These are phyloP conservation scores for Lycocorax pyrrhopterus DNA, from an alignment of 2,113 vertebrate species.

Conservation along the genomic window DNA sequence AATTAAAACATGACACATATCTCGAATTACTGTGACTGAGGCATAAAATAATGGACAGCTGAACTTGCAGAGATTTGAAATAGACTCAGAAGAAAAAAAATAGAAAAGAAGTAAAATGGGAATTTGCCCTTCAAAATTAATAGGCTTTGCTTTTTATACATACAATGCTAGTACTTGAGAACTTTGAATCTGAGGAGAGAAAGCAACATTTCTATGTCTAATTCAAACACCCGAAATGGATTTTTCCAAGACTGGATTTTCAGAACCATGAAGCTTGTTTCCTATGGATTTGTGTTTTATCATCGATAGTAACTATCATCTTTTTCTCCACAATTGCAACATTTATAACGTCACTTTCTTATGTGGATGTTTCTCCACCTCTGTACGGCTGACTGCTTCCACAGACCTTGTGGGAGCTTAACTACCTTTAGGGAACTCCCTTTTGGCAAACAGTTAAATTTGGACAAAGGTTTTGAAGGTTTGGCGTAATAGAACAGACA, in stretches of 20 bases:
- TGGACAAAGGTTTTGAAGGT: conserved; percentile 10
- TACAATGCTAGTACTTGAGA: neutral
- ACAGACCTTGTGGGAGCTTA: neutral
- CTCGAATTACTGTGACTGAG: neutral
- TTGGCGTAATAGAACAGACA: neutral
- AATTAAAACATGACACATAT: neutral
- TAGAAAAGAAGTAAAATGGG: neutral
- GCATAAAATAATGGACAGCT: neutral
- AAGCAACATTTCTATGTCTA: neutral
- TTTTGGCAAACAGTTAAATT: conserved; percentile 14
- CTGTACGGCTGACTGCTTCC: neutral
- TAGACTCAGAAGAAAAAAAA: neutral
- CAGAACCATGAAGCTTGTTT: neutral
- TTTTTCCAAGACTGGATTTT: neutral
- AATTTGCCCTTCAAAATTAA: neutral
- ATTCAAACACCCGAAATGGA: neutral
- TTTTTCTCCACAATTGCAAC: neutral
- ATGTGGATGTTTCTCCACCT: neutral
- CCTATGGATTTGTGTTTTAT: neutral
- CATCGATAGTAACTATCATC: neutral
- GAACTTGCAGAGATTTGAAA: neutral
- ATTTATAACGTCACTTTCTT: neutral
- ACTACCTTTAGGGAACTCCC: neutral
- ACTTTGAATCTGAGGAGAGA: neutral
- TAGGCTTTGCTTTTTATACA: neutral